These are phyloP conservation scores for Pachypeltis micranthus DNA, from an alignment of 1,140 invertebrate genomes.

Conservation along the genomic window DNA sequence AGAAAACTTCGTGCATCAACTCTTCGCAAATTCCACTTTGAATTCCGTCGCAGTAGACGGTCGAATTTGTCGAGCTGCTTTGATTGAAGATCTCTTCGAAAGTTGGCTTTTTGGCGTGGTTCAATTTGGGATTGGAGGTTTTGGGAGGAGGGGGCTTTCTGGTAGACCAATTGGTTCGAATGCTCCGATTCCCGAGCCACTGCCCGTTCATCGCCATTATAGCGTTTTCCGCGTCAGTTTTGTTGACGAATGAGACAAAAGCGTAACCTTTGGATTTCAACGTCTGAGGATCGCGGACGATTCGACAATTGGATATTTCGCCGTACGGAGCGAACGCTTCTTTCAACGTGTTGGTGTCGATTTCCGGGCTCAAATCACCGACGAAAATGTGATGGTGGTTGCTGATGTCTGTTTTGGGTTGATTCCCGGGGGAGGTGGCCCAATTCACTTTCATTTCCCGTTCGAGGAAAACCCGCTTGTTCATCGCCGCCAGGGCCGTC, in stretches of 20 bases:
- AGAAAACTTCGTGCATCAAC: conserved; percentile 90
- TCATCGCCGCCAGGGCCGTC: conserved; percentile 93
- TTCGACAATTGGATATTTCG: conserved; percentile 98
- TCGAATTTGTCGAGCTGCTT: conserved; percentile 96
- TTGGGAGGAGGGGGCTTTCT: conserved; percentile 78
- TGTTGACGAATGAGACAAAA: conserved; percentile 98
- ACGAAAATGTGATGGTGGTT: conserved; percentile 99
- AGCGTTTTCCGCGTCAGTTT: conserved; percentile 94
- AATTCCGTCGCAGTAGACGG: conserved; percentile 96
- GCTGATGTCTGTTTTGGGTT: conserved; percentile 95
- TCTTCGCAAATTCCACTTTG: conserved; percentile 88
- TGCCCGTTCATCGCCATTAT: conserved; percentile 98
- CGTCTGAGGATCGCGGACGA: conserved; percentile 95
- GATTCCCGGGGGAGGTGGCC: conserved; percentile 93
- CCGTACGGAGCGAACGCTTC: conserved; percentile 97
- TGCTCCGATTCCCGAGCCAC: conserved; percentile 94
- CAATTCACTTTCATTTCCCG: conserved; percentile 99
- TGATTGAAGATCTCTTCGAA: conserved; percentile 85
- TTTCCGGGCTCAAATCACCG: conserved; percentile 96
- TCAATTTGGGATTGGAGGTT: conserved; percentile 32
- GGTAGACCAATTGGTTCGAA: conserved; percentile 99
- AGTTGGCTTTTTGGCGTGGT: conserved; percentile 43
- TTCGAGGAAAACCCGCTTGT: conserved; percentile 87
- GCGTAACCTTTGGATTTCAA: conserved; percentile 99
- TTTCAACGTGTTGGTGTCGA: conserved; percentile 90